Evolutionary conservation across 2,797 vertebrate genomes (phyloP).

Genomic region (Cheirogaleus major): DNA sequence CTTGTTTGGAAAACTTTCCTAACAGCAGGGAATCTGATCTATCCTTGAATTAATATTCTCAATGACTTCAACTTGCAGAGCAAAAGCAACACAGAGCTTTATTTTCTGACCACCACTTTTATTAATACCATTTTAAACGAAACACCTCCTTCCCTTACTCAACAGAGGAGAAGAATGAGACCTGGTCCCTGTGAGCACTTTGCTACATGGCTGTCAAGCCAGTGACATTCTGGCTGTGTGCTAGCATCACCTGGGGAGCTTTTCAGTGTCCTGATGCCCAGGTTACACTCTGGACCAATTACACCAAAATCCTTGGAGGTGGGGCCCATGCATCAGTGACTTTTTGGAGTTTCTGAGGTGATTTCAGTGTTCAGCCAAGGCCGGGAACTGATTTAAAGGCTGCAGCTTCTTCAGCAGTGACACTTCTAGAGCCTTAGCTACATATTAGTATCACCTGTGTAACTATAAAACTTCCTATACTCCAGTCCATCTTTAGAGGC

Average conservation of each 20-base stretch:
- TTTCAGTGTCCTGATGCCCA: not conserved
- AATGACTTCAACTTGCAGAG: not conserved
- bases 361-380: not conserved
- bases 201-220: not conserved
- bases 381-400: not conserved
- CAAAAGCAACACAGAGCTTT: not conserved
- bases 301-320: not conserved
- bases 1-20: constrained; percentile 8
- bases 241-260: not conserved
- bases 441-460: not conserved
- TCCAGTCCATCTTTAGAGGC: not conserved
- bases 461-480: not conserved
- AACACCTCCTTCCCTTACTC: not conserved
- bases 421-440: not conserved
- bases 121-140: not conserved
- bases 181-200: not conserved
- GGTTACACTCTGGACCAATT: too few species aligned
- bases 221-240: not conserved
- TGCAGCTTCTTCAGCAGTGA: not conserved
- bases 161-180: not conserved
- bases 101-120: not conserved
- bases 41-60: not conserved
- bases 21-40: not conserved
- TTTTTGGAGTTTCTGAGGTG: not conserved
- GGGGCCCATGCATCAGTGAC: too few species aligned